Percentiles rank a stretch among this genome's conserved stretches.
phyloP scores from a whole-genome alignment of 37 sponge, comb jelly and placozoan species.

The Mnemiopsis leidyi region DNA sequence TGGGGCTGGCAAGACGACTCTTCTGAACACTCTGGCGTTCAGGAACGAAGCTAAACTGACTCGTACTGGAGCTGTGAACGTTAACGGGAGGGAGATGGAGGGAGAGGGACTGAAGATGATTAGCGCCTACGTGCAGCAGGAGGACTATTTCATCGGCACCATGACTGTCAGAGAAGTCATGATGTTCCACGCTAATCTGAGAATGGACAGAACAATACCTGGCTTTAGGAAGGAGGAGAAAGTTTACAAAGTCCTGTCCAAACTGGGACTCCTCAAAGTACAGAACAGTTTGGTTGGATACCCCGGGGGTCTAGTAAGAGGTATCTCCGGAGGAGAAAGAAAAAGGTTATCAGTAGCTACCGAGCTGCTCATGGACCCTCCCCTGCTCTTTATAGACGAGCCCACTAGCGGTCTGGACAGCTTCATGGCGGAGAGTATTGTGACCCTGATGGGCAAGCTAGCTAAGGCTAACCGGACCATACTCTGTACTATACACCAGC shows the following conservation, averaged over 20 bases:
- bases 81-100: not conserved
- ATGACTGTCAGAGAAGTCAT: slow-evolving; percentile 71
- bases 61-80: not conserved
- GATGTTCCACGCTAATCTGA: slow-evolving; percentile 67
- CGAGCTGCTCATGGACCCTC: slow-evolving; percentile 69
- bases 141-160: slow-evolving; percentile 73
- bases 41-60: slow-evolving; percentile 26
- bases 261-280: slow-evolving; percentile 46
- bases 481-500: slow-evolving; percentile 75
- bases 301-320: slow-evolving; percentile 32
- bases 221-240: not conserved
- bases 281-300: slow-evolving; percentile 22
- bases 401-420: slow-evolving; percentile 73
- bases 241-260: not conserved
- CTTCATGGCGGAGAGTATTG: slow-evolving; percentile 71
- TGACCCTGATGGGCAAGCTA: slow-evolving; percentile 66
- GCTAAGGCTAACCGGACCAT: slow-evolving; percentile 69
- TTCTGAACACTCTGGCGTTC: slow-evolving; percentile 36
- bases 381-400: slow-evolving; percentile 71
- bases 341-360: slow-evolving; percentile 60
- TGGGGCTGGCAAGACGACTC: slow-evolving; percentile 33
- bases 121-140: slow-evolving; percentile 73
- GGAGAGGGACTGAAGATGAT: not conserved
- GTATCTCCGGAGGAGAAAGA: slow-evolving; percentile 63
- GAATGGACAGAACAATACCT: slow-evolving; percentile 21